A percentile compares a stretch with the other conserved stretches of the same genome.
Conservation (phyloP, 2,888 invertebrate species). For the Latrodectus elegans region DNA sequence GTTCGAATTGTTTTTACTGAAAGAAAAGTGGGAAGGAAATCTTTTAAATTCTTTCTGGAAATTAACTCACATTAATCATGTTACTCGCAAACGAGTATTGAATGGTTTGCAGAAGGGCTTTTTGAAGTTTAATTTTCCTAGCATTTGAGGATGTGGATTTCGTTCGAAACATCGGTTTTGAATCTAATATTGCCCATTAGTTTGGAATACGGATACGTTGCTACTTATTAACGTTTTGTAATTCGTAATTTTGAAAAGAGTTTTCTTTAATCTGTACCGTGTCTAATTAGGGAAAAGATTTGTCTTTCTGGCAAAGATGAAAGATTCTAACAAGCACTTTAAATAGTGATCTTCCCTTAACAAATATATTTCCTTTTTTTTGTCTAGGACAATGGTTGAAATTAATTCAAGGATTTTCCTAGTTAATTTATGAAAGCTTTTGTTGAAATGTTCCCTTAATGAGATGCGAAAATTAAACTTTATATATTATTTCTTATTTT, state of each 20-base stretch:
- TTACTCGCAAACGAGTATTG: slow-evolving; percentile 22
- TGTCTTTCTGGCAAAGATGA: background rate
- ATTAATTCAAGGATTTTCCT: too few species aligned
- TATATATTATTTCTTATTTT: too few species aligned
- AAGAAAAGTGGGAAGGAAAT: background rate
- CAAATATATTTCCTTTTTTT: too few species aligned
- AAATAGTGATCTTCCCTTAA: too few species aligned
- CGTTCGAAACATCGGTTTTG: slow-evolving; percentile 16
- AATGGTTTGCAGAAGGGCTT: slow-evolving; percentile 18
- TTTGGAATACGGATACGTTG: slow-evolving; percentile 22
- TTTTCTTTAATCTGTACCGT: background rate
- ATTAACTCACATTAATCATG: slow-evolving; percentile 46
- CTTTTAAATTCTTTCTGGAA: slow-evolving; percentile 32
- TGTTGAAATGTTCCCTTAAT: too few species aligned
- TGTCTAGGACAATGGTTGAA: too few species aligned
- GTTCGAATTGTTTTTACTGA: slow-evolving; percentile 14
- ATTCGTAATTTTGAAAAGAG: background rate
- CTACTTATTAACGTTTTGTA: slow-evolving; percentile 27
- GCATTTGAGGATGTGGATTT: slow-evolving; percentile 17
- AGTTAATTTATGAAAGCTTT: too few species aligned
- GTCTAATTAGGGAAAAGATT: slow-evolving; percentile 6
- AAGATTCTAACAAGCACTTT: background rate
- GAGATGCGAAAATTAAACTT: too few species aligned
- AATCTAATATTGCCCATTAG: slow-evolving; percentile 10
- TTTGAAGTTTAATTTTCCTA: slow-evolving; percentile 40